Percentiles rank a stretch among this genome's conserved stretches.
These are phyloP conservation scores for Champsocephalus gunnari DNA, from an alignment of 2,797 vertebrate species.

Conservation along the genomic window DNA sequence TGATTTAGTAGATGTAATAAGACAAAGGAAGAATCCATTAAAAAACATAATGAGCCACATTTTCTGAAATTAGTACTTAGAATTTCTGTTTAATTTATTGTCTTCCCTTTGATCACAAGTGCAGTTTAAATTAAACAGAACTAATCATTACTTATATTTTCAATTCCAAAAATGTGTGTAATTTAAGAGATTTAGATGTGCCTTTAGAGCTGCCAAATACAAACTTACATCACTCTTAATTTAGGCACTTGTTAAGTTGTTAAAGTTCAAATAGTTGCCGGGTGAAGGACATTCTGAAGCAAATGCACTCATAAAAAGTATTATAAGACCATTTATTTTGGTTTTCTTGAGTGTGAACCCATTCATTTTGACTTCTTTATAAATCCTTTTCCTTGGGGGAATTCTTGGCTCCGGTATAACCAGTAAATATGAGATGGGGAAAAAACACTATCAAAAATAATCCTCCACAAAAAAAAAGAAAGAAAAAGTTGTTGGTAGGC, in stretches of 20 bases:
- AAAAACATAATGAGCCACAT: conserved; percentile 27
- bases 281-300: conserved; percentile 69
- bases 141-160: not conserved
- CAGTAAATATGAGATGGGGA: conserved; percentile 79
- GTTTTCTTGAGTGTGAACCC: conserved; percentile 54
- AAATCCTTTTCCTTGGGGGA: conserved; percentile 68
- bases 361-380: conserved; percentile 79
- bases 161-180: conserved; percentile 17
- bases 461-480: conserved; percentile 52
- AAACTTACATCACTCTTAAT: conserved; percentile 65
- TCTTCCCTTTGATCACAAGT: conserved; percentile 36
- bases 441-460: conserved; percentile 72
- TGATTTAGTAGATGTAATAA: conserved; percentile 28
- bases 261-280: conserved; percentile 65
- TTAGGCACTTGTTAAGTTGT: conserved; percentile 62
- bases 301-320: conserved; percentile 80
- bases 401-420: conserved; percentile 69
- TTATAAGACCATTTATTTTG: conserved; percentile 77
- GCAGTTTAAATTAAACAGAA: conserved; percentile 64
- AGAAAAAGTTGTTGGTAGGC: conserved; percentile 68
- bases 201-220: conserved; percentile 44
- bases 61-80: conserved; percentile 20
- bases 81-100: conserved; percentile 47
- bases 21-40: conserved; percentile 13
- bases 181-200: conserved; percentile 9